Evolutionary conservation across 1,140 invertebrate genomes (phyloP).

Genomic region (Leptinotarsa texana): DNA sequence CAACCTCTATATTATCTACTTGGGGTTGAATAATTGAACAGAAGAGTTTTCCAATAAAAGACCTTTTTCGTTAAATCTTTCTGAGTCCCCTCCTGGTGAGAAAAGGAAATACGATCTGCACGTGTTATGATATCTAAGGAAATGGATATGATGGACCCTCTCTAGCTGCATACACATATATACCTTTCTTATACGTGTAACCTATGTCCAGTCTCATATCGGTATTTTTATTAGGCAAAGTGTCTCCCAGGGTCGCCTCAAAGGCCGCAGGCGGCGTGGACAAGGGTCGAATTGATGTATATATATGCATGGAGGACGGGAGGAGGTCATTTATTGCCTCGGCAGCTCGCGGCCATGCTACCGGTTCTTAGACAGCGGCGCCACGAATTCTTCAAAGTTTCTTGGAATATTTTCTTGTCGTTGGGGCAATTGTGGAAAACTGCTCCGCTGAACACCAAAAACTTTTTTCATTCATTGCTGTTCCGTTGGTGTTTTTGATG

Average conservation of each 20-base stretch:
- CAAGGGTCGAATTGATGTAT: slow-evolving; percentile 27
- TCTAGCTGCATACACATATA: slow-evolving; percentile 1
- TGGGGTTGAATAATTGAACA: not conserved
- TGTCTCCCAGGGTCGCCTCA: slow-evolving; percentile 46
- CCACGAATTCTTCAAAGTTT: not conserved
- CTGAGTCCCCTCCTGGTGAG: not conserved
- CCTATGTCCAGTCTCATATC: slow-evolving; percentile 50
- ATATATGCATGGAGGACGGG: slow-evolving; percentile 11
- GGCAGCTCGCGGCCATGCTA: slow-evolving; percentile 17
- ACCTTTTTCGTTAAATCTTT: not conserved
- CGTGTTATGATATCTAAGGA: not conserved
- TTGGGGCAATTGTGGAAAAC: too few species aligned
- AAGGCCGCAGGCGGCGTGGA: slow-evolving; percentile 44
- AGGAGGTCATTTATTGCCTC: slow-evolving; percentile 27
- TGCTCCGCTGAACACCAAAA: too few species aligned
- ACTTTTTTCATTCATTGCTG: too few species aligned
- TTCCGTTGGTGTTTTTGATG: too few species aligned
- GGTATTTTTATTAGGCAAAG: slow-evolving; percentile 53
- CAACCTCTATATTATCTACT: not conserved
- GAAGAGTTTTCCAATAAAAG: slow-evolving; percentile 4
- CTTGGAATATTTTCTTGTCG: too few species aligned
- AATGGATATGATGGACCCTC: slow-evolving; percentile 1
- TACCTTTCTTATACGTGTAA: slow-evolving; percentile 39
- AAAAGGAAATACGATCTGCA: slow-evolving; percentile 3
- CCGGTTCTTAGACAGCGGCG: slow-evolving; percentile 23